These are phyloP conservation scores for Martes martes DNA, from an alignment of 2,113 vertebrate genomes.

Conservation along the genomic window DNA sequence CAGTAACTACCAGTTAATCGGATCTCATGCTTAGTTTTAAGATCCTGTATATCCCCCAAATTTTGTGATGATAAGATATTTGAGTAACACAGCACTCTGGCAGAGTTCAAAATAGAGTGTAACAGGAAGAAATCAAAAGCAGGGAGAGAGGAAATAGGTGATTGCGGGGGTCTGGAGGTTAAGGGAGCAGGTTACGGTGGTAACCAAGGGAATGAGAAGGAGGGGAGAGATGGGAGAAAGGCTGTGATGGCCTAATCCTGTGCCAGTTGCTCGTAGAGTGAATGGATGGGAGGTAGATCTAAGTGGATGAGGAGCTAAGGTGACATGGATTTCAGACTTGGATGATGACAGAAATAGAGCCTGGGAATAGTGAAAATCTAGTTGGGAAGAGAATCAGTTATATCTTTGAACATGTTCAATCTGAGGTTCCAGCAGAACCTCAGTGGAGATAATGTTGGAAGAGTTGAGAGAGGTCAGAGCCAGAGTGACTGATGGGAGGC, in stretches of 20 bases:
- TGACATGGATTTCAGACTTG: not conserved
- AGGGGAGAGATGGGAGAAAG: not conserved
- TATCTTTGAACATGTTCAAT: not conserved
- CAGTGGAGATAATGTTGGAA: not conserved
- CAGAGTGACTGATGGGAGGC: not conserved
- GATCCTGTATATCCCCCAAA: not conserved
- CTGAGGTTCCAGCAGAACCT: not conserved
- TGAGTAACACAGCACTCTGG: not conserved
- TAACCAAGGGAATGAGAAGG: not conserved
- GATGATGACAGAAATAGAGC: not conserved
- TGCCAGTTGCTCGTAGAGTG: not conserved
- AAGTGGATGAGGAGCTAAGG: not conserved
- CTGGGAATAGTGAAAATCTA: not conserved
- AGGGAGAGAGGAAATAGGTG: not conserved
- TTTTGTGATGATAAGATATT: not conserved
- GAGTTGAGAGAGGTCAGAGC: not conserved
- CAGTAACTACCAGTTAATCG: not conserved
- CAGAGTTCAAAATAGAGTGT: not conserved
- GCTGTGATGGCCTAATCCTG: not conserved
- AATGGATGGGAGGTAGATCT: not conserved
- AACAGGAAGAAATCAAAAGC: not conserved
- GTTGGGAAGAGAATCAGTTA: not conserved
- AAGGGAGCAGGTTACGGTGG: not conserved
- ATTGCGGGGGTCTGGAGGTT: not conserved
- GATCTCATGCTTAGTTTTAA: not conserved